Evolutionary conservation across 2,797 vertebrate species (phyloP).

Genomic region (Esox lucius): DNA sequence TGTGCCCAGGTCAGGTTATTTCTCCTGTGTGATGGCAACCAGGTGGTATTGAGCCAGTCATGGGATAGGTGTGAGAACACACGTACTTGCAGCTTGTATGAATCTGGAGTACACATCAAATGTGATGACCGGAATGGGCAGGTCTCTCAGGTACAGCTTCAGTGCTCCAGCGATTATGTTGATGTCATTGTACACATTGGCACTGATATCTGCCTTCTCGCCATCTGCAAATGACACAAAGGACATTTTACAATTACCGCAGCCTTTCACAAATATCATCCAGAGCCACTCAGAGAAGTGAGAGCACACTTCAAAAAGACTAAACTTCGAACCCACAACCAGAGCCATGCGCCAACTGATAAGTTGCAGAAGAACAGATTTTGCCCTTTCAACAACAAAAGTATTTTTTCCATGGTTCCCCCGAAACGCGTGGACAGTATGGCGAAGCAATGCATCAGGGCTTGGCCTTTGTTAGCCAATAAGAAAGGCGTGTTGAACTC

Average conservation of each 20-base stretch:
- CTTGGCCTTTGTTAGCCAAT: no score
- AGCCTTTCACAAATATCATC: background rate
- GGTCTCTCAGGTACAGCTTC: slow-evolving; percentile 97
- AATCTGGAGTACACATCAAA: slow-evolving; percentile 97
- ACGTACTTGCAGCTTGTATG: slow-evolving; percentile 96
- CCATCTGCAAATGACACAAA: slow-evolving; percentile 79
- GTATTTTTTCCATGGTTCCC: no score
- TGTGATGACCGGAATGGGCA: slow-evolving; percentile 96
- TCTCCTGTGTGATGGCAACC: background rate
- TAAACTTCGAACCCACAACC: no score
- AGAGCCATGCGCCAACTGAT: no score
- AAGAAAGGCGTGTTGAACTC: no score
- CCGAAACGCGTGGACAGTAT: no score
- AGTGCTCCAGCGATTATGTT: slow-evolving; percentile 97
- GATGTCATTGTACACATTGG: slow-evolving; percentile 91
- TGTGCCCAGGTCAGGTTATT: no score
- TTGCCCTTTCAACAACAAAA: no score
- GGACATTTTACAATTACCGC: slow-evolving; percentile 7
- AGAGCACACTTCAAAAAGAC: no score
- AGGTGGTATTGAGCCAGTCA: background rate
- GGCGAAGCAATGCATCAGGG: no score
- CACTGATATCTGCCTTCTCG: slow-evolving; percentile 94
- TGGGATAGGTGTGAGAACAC: slow-evolving; percentile 9
- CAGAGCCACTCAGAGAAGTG: no score
- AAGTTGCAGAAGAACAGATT: no score